phyloP scores from a whole-genome alignment of 2,113 vertebrate species.

The Ameiurus melas region DNA sequence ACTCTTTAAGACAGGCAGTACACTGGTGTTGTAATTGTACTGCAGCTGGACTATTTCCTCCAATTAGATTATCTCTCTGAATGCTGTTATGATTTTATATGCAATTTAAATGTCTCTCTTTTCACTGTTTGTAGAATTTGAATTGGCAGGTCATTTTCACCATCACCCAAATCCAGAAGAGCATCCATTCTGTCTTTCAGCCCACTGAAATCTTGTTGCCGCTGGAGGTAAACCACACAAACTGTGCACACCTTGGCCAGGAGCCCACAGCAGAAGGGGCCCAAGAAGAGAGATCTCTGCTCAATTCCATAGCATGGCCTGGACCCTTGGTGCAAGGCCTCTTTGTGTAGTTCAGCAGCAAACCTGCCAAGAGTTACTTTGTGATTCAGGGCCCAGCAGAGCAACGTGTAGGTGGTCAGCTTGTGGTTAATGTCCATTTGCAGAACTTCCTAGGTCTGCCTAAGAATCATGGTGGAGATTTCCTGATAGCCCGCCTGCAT shows the following conservation, averaged over 20 bases:
- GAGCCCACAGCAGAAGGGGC: conserved; percentile 77
- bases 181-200: conserved; percentile 60
- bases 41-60: no score
- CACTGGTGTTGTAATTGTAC: no score
- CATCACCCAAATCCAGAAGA: conserved; percentile 36
- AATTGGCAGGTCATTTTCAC: conserved; percentile 65
- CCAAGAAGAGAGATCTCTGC: conserved; percentile 77
- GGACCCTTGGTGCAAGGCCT: conserved; percentile 58
- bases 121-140: conserved; percentile 61
- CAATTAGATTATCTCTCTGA: no score
- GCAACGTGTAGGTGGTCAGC: conserved; percentile 80
- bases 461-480: conserved; percentile 90
- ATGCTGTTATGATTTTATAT: no score
- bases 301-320: conserved; percentile 82
- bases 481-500: conserved; percentile 86
- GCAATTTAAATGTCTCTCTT: not conserved
- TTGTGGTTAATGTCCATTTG: conserved; percentile 84
- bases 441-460: conserved; percentile 85
- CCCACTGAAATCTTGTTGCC: conserved; percentile 14
- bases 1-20: no score
- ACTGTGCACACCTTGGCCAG: conserved; percentile 79
- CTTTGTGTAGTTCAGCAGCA: conserved; percentile 76
- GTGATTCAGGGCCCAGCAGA: conserved; percentile 70
- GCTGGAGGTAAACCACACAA: conserved; percentile 68
- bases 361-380: conserved; percentile 84